phyloP scores from a whole-genome alignment of 2,797 vertebrate genomes.

The Glyptemys insculpta region DNA sequence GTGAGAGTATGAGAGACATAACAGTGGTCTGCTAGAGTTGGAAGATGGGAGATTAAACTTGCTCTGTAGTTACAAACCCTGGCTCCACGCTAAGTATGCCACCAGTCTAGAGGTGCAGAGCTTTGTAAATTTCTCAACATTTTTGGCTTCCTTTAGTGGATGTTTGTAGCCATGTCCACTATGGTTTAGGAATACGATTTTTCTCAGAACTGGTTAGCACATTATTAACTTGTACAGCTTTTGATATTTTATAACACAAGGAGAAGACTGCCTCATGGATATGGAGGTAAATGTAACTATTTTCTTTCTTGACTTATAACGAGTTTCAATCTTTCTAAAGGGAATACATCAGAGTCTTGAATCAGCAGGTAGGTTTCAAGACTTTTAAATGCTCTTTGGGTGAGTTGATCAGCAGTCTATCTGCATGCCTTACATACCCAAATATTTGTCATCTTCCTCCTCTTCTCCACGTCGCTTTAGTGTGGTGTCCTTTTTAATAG shows the following conservation, averaged over 20 bases:
- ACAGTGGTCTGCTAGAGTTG: too few relatives aligned
- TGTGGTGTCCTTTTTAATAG: constrained; percentile 80
- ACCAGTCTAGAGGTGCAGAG: neutral
- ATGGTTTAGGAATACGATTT: neutral
- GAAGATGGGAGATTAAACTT: too few relatives aligned
- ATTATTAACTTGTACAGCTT: neutral
- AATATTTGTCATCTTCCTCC: constrained; percentile 76
- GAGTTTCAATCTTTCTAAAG: neutral
- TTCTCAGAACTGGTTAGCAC: neutral
- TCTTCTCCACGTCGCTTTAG: constrained; percentile 87
- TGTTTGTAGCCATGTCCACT: neutral
- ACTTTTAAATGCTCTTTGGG: neutral
- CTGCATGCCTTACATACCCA: constrained; percentile 80
- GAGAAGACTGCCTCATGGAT: constrained; percentile 50
- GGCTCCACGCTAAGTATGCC: neutral
- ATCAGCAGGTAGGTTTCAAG: neutral
- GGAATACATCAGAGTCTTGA: neutral
- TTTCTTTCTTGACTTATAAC: neutral
- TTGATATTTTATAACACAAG: constrained; percentile 49
- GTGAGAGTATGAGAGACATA: too few relatives aligned
- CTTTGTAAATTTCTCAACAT: neutral
- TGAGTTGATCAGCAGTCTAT: neutral
- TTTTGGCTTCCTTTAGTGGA: neutral
- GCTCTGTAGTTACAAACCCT: too few relatives aligned
- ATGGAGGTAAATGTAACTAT: constrained; percentile 26